These are phyloP conservation scores for Crossocerus cetratus DNA, from an alignment of 2,888 invertebrate genomes.

Conservation along the genomic window DNA sequence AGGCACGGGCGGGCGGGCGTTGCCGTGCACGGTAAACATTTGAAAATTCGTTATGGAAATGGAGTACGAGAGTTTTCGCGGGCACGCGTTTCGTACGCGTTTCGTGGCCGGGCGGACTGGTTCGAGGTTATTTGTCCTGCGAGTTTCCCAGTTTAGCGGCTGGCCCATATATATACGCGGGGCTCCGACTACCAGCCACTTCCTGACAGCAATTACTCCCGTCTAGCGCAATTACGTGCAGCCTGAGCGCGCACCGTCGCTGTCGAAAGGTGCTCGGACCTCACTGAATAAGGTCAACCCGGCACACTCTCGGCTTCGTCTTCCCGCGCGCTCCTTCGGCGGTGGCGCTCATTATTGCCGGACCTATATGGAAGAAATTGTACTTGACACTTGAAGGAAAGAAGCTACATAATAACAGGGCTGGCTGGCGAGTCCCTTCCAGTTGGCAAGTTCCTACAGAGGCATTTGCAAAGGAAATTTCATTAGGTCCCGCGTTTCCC, in stretches of 20 bases:
- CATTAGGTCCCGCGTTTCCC: no score
- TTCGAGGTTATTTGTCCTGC: conserved; percentile 17
- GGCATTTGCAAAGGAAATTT: no score
- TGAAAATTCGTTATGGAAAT: conserved; percentile 41
- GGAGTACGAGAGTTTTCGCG: neutral
- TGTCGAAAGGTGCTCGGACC: conserved; percentile 32
- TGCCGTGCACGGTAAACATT: neutral
- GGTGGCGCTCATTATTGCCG: no score
- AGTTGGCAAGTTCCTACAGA: no score
- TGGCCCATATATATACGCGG: conserved; percentile 38
- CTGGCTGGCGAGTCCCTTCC: no score
- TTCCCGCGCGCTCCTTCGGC: neutral
- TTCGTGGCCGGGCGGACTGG: no score
- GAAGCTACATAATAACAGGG: no score
- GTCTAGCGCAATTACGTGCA: conserved; percentile 55
- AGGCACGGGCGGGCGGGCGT: neutral
- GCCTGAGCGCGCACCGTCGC: conserved; percentile 23
- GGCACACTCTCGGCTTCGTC: neutral
- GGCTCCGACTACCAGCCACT: conserved; percentile 52
- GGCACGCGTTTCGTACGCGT: conserved; percentile 11
- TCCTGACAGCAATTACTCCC: conserved; percentile 59
- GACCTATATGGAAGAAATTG: no score
- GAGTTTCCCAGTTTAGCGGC: conserved; percentile 45
- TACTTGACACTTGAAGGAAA: no score
- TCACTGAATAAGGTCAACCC: conserved; percentile 52